Percentiles rank a stretch among this genome's conserved stretches.
These are phyloP conservation scores for Sebastes elongatus DNA, from an alignment of 2,797 vertebrate species.

Conservation along the genomic window DNA sequence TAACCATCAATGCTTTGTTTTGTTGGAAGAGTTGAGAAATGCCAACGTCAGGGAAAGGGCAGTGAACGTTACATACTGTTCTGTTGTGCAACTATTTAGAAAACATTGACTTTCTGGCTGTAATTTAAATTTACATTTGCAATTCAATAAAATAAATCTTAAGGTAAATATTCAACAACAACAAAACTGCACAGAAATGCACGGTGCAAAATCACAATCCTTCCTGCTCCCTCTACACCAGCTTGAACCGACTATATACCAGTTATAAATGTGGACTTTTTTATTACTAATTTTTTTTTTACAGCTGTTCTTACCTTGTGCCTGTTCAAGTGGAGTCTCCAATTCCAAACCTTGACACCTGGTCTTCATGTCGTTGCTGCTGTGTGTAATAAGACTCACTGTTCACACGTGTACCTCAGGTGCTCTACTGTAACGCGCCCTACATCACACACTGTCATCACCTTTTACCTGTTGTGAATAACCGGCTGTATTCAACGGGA, in stretches of 20 bases:
- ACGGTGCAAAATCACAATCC: not conserved
- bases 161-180: not conserved
- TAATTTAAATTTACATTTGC: not conserved
- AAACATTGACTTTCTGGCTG: not conserved
- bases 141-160: too few relatives aligned
- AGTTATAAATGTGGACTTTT: fast-evolving
- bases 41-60: not conserved
- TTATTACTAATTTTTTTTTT: not conserved
- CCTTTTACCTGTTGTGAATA: slow-evolving; percentile 38
- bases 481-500: not conserved
- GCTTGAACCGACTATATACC: fast-evolving
- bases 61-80: not conserved
- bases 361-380: slow-evolving; percentile 13
- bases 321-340: not conserved
- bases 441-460: slow-evolving; percentile 40
- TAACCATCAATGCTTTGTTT: not conserved
- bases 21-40: not conserved
- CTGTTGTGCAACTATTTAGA: not conserved
- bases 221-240: not conserved
- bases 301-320: slow-evolving; percentile 25
- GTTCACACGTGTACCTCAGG: slow-evolving; percentile 40
- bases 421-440: slow-evolving; percentile 33
- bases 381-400: not conserved
- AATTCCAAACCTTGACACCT: not conserved
- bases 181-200: not conserved